Percentiles rank a stretch among this genome's conserved stretches.
phyloP scores from a whole-genome alignment of 2,888 invertebrate genomes.

The Andrena haemorrhoa region DNA sequence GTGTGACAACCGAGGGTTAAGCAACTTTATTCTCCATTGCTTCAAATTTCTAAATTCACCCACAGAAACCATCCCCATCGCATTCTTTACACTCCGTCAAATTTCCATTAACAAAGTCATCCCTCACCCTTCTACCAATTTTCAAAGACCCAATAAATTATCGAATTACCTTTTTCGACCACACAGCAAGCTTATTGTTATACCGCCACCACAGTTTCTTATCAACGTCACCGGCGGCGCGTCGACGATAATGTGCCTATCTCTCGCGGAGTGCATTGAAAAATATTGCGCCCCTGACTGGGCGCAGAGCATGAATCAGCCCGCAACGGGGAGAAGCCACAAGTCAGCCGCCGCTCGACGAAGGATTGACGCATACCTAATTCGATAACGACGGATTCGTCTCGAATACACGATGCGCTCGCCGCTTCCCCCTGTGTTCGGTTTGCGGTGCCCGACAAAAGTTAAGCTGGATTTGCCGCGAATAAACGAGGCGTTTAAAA shows the following conservation, averaged over 20 bases:
- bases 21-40: no score
- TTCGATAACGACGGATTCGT: conserved; percentile 56
- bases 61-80: no score
- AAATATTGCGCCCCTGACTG: conserved; percentile 37
- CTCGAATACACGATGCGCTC: conserved; percentile 63
- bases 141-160: neutral
- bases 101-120: neutral
- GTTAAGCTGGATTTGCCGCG: conserved; percentile 54
- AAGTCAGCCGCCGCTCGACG: neutral
- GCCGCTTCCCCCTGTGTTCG: conserved; percentile 43
- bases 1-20: no score
- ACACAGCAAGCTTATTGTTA: neutral
- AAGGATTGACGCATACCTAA: conserved; percentile 42
- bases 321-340: neutral
- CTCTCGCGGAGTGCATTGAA: neutral
- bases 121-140: neutral
- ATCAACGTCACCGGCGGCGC: conserved; percentile 21
- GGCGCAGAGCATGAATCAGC: conserved; percentile 9
- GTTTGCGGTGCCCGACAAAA: conserved; percentile 28
- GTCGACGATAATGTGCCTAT: conserved; percentile 18
- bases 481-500: conserved; percentile 66
- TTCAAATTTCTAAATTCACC: no score
- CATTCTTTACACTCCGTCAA: no score
- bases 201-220: conserved; percentile 24
- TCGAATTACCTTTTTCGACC: neutral